Base-by-base conservation (phyloP, 2,888 invertebrate species). In the Phasia obesa region DNA sequence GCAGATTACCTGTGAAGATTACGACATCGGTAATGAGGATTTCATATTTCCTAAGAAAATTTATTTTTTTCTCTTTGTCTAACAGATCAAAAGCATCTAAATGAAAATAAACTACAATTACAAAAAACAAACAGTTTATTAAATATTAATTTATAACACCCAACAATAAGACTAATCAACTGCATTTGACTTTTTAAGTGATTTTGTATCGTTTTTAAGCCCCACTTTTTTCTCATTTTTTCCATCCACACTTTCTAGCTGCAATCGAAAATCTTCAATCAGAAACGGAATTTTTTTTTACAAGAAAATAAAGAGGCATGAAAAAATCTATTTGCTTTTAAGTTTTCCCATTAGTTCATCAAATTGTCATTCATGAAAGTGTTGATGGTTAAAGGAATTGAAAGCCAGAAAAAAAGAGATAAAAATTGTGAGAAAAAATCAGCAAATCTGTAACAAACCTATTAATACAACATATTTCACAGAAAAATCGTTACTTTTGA, bases 291-390 rank as follows among this genome's bases (percentile, higher is more conserved):
- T 62, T 35, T 51, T 69, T n/a, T 35, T 25, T 15, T 25, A 60
- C 5, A 53, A 38, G 42, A 53, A 69, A 23, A 21, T 42, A 27
- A 59, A 53, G 15, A 35, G 3, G 7, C n/a, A 21, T 0, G 4
- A 27, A 71, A 69, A 60, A 59, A 47, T 31, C 65, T 71, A 60
- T 71, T 69, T 77, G 53, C 77, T 82, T n/a, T n/a, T 77, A 82
- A 78, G 69, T 78, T 74, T 74, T 74, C 77, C 77, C 74, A 78
- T 82, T 82, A 82, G 77, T 82, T 82, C 77, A 82, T 82, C 74
- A 82, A 82, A 82, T 74, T 82, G 82, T 82, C 77, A 82, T 82
- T 82, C 81, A 82, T 69, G 73, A 53, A 55, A 62, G 73, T 70
- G 69, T 19, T 69, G 70, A 42, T 76, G 44, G 64, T 38, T 49